Base-by-base conservation (phyloP, 2,113 vertebrate species). In the Poecilia latipinna region DNA sequence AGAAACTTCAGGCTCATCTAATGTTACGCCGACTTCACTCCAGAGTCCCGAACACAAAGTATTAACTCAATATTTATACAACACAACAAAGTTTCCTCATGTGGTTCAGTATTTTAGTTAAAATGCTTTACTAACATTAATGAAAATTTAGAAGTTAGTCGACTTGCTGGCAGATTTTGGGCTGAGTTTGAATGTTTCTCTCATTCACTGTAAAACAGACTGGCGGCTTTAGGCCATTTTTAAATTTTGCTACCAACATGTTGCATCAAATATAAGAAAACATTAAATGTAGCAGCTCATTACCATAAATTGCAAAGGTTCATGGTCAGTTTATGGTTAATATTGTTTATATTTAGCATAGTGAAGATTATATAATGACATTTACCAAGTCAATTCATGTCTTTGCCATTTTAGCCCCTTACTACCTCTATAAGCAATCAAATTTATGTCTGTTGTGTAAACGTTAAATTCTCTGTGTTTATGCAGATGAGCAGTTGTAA, bases 11-110 rank as follows among this genome's bases (percentile, higher is more conserved):
- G 19, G 48, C 60, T 1, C 71, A 1, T 33, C 57, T 72, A 37
- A 65, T 7, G 42, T 68, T 48, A 32, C 39, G 37, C 69, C 12
- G 80, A 70, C 71, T 80, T 86, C 75, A 75, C 77, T 84, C 74
- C 79, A 82, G 75, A n/a, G 29, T 64, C 22, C 33, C n/a, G 8
- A 57, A 69, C 48, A n/a, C 31, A 39, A 37, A 39, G 60, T 62
- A 62, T 62, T 42, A 61, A 29, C 68, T 32, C 8, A n/a, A 24
- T 33, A 32, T 72, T 72, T 48, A 48, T 39, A 44, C 37, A n/a
- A 42, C 13, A 15, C 5, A 22, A 8, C 2, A 48, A 48, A 48
- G 44, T 63, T 63, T 32, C 44, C 11, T 44, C 37, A 63, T n/a
- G 12, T 51, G 61, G 28, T 44, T 2, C 26, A 74, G 44, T 57